Percentiles rank a stretch among this genome's conserved stretches.
phyloP scores from a whole-genome alignment of 2,888 invertebrate species.

The Formica aserva region DNA sequence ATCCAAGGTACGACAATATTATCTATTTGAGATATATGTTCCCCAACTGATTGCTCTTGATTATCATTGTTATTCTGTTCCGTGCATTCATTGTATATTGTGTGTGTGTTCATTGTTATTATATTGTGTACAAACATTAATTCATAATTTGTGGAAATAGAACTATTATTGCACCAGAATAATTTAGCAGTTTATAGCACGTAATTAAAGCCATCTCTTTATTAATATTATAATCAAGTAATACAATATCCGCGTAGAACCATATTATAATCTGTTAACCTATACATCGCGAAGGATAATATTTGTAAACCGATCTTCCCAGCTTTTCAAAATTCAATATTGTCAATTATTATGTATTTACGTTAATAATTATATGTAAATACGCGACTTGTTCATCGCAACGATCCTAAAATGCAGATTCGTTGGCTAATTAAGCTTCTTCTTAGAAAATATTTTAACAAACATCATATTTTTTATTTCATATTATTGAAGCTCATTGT shows the following conservation, averaged over 20 bases:
- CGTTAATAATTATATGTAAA: neutral
- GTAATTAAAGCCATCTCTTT: slow-evolving; percentile 49
- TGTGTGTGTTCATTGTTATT: slow-evolving; percentile 26
- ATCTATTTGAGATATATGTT: slow-evolving; percentile 19
- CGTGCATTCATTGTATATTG: neutral
- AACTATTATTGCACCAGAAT: slow-evolving; percentile 36
- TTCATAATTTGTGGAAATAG: slow-evolving; percentile 35
- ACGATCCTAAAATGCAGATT: neutral
- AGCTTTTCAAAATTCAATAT: slow-evolving; percentile 35
- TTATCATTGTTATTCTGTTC: slow-evolving; percentile 39
- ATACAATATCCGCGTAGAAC: slow-evolving; percentile 7
- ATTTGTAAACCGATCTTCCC: slow-evolving; percentile 22
- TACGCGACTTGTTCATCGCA: neutral
- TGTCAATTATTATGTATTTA: neutral
- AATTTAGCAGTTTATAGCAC: slow-evolving; percentile 43
- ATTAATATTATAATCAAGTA: slow-evolving; percentile 52
- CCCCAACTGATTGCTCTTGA: slow-evolving; percentile 33
- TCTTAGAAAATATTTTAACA: neutral
- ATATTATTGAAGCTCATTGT: neutral
- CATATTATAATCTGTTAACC: slow-evolving; percentile 23
- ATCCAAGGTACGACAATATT: slow-evolving; percentile 23
- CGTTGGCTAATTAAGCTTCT: neutral
- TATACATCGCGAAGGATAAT: slow-evolving; percentile 13
- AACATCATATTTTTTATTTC: neutral
- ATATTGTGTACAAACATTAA: slow-evolving; percentile 49